phyloP scores from a whole-genome alignment of 2,888 invertebrate genomes.

The Ischnus inquisitorius region DNA sequence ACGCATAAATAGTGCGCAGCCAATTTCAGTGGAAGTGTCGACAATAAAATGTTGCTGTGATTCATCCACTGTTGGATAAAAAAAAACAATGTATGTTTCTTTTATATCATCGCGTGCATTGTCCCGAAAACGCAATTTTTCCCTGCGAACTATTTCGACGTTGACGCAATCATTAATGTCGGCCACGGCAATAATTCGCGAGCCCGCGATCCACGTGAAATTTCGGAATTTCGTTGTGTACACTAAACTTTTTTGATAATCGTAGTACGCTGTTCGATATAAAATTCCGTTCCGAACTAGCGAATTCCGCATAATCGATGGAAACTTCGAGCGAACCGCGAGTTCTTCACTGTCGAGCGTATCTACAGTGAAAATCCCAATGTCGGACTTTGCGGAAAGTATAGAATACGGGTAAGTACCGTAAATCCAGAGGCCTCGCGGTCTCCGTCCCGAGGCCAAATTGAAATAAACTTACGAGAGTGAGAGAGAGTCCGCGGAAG shows the following conservation, averaged over 20 bases:
- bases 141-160: too few relatives aligned
- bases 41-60: too few relatives aligned
- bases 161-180: too few relatives aligned
- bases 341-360: slow-evolving; percentile 53
- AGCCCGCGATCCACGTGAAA: neutral
- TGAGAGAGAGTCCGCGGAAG: slow-evolving; percentile 69
- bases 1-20: too few relatives aligned
- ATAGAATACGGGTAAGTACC: slow-evolving; percentile 42
- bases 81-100: too few relatives aligned
- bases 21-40: too few relatives aligned
- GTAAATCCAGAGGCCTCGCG: slow-evolving; percentile 66
- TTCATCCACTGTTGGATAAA: too few relatives aligned
- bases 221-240: neutral
- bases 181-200: neutral
- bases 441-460: slow-evolving; percentile 72
- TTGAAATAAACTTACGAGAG: slow-evolving; percentile 79
- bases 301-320: slow-evolving; percentile 46
- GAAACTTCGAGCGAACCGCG: slow-evolving; percentile 38
- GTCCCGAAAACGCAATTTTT: too few relatives aligned
- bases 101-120: too few relatives aligned
- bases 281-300: slow-evolving; percentile 28
- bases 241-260: neutral
- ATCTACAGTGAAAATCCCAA: slow-evolving; percentile 32
- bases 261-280: neutral
- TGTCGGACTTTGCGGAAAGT: slow-evolving; percentile 42